phyloP scores from a whole-genome alignment of 2,113 vertebrate genomes.

The Stegastes partitus region DNA sequence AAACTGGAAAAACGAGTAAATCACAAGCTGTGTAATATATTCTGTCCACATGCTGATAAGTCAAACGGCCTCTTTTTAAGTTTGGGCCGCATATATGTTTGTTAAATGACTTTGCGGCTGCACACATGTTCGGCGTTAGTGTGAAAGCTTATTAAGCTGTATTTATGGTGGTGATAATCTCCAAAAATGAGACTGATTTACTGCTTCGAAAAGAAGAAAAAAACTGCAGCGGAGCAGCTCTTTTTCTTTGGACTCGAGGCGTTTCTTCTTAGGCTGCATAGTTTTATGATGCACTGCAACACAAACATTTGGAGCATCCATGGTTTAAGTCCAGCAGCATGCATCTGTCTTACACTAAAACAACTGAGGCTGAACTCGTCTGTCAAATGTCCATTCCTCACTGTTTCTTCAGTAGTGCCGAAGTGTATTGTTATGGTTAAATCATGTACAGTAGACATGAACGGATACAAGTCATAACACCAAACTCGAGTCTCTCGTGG shows the following conservation, averaged over 20 bases:
- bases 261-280: conserved; percentile 30
- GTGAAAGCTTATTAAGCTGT: conserved; percentile 51
- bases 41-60: conserved; percentile 22
- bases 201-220: conserved; percentile 2
- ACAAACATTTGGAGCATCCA: conserved; percentile 6
- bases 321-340: conserved; percentile 20
- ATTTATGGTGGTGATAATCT: conserved; percentile 65
- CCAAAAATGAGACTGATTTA: conserved; percentile 40
- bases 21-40: conserved; percentile 17
- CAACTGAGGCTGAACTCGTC: conserved; percentile 12
- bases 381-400: conserved; percentile 22
- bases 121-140: conserved; percentile 55
- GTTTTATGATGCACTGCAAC: conserved; percentile 39
- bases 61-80: background rate
- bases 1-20: background rate
- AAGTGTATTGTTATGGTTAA: background rate
- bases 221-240: background rate
- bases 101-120: background rate
- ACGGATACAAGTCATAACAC: conserved; percentile 9
- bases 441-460: background rate
- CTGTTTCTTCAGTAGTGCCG: conserved; percentile 29
- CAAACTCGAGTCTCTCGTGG: background rate
- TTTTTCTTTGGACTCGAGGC: conserved; percentile 26
- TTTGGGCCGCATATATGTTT: conserved; percentile 2
- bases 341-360: conserved; percentile 38